phyloP scores from a whole-genome alignment of 2,888 invertebrate genomes.

The Lepidocyrtinus sp. region DNA sequence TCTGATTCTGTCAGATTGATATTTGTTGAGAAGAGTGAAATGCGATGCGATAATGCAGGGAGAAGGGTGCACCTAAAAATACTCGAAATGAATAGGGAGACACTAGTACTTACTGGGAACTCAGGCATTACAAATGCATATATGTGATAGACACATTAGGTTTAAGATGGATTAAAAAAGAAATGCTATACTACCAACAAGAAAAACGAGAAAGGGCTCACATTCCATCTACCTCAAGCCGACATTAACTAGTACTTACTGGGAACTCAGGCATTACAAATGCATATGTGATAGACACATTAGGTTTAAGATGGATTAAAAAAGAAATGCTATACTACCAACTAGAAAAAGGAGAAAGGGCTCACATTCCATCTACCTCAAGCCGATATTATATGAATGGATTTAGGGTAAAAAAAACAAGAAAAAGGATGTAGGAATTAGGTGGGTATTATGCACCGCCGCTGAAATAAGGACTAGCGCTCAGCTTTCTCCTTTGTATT shows the following conservation, averaged over 20 bases:
- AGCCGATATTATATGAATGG: conserved; percentile 8
- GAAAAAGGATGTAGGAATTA: conserved; percentile 11
- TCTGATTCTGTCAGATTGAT: conserved; percentile 48
- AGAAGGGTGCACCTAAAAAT: not conserved
- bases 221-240: not conserved
- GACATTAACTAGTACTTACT: not conserved
- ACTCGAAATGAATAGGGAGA: too few species aligned
- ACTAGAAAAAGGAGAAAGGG: not conserved
- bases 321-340: conserved; percentile 4
- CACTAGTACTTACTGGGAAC: not conserved
- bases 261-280: too few species aligned
- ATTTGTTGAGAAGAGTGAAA: conserved; percentile 31
- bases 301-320: conserved; percentile 3
- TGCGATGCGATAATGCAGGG: not conserved
- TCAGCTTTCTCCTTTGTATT: not conserved
- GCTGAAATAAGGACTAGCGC: not conserved
- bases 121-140: too few species aligned
- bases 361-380: not conserved
- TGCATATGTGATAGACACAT: not conserved
- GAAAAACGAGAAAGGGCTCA: not conserved
- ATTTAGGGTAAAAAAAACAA: conserved; percentile 8
- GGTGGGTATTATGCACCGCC: conserved; percentile 11
- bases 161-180: conserved; percentile 3
- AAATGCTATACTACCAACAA: conserved; percentile 8
- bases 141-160: not conserved